These are phyloP conservation scores for Dolichallabes microphthalmus DNA, from an alignment of 2,113 vertebrate species.

Conservation along the genomic window DNA sequence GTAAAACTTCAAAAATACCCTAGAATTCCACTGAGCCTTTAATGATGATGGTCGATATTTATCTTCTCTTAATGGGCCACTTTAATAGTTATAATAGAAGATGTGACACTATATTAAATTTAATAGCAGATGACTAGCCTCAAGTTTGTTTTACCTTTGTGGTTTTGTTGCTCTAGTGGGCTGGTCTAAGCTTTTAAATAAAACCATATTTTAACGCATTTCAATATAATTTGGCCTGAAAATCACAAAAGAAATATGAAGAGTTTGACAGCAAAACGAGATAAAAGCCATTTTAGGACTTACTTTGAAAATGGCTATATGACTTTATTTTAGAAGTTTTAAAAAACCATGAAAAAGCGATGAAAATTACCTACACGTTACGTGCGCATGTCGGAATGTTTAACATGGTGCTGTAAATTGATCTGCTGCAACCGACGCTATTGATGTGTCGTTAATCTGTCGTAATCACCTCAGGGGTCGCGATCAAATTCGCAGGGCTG, in stretches of 20 bases:
- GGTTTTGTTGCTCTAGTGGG: not conserved
- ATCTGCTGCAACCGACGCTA: too few species aligned
- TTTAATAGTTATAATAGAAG: not conserved
- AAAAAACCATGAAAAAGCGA: too few species aligned
- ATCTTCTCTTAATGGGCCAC: not conserved
- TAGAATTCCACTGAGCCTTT: not conserved
- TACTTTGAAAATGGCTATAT: too few species aligned
- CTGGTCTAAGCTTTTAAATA: not conserved
- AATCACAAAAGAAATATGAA: not conserved
- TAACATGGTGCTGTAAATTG: too few species aligned
- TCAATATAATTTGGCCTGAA: not conserved
- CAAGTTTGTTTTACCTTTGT: not conserved
- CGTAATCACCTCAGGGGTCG: too few species aligned
- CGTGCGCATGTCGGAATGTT: too few species aligned
- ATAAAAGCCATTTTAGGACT: too few species aligned
- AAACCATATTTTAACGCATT: not conserved
- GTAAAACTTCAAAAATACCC: not conserved
- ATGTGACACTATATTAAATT: not conserved
- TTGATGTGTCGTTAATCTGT: too few species aligned
- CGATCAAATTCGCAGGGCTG: too few species aligned
- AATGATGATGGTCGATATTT: not conserved
- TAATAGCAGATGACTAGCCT: not conserved
- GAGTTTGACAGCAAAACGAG: too few species aligned
- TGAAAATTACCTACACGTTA: too few species aligned
- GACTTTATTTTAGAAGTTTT: too few species aligned